These are phyloP conservation scores for Chloroclysta siterata DNA, from an alignment of 2,888 invertebrate genomes.

Conservation along the genomic window DNA sequence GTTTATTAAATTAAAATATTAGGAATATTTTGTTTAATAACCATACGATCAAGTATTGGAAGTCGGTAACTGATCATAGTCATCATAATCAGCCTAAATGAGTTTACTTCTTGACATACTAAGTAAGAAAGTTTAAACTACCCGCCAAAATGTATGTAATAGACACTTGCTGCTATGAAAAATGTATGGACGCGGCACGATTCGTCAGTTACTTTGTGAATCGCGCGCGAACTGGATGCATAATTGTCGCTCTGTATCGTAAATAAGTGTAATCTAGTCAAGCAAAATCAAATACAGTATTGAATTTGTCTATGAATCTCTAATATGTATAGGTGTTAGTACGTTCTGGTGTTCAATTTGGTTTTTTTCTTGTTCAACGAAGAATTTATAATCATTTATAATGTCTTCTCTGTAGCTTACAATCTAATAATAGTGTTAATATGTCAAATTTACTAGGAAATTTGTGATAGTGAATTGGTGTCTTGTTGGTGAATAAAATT, in stretches of 20 bases:
- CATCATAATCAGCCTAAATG: too few species aligned
- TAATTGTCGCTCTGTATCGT: slow-evolving; percentile 1
- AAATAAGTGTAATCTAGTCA: background rate
- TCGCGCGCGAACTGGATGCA: slow-evolving; percentile 17
- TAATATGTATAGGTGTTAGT: background rate
- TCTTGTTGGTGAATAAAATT: background rate
- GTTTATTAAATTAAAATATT: background rate
- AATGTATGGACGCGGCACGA: background rate
- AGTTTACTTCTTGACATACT: background rate
- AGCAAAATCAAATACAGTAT: background rate
- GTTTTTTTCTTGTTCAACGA: background rate
- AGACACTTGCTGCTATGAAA: background rate
- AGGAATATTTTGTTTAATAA: too few species aligned
- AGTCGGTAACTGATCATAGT: too few species aligned
- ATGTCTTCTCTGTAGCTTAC: background rate
- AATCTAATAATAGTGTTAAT: background rate
- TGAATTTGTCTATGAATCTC: background rate
- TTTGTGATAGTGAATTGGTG: background rate
- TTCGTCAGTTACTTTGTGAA: slow-evolving; percentile 14
- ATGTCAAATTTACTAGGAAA: background rate
- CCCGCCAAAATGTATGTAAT: slow-evolving; percentile 7
- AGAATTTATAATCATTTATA: background rate
- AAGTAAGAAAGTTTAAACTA: slow-evolving; percentile 10
- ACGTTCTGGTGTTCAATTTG: background rate
- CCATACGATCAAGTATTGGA: too few species aligned